Evolutionary conservation across 2,797 vertebrate genomes (phyloP), one percentile per base, ranked within the genome.

Genomic region (Rhadinocentrus ornatus): DNA sequence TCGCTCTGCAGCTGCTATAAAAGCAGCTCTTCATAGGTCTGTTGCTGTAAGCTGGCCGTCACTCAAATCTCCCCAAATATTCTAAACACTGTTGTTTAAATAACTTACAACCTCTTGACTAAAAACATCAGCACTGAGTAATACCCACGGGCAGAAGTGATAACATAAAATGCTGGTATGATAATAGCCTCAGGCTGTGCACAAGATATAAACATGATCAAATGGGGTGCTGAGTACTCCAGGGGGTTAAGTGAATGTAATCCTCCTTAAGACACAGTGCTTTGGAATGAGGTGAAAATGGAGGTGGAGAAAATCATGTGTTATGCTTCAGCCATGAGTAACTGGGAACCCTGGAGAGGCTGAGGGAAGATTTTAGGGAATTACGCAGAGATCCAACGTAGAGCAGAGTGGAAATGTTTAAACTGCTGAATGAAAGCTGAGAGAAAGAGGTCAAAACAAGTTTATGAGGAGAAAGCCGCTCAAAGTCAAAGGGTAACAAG

Each of bases 21-120:
- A 88, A 63, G 57, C 64, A 66, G 77, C 79, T 75, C 62, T 66
- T 12, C 60, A 2, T 41, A 63, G 69, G 63, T 69, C 32, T 32
- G 80, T 71, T 60, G 35, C 64, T 39, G 6, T 18, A 13, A 11
- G 60, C 58, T 11, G 37, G 62, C 79, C 74, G 83, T 77, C 74
- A 73, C 57, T 90, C 84, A 80, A 74, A 83, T 66, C 77, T 81
- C 56, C 22, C 37, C 34, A 74, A 80, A 80, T 77, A 84, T 88
- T 73, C 69, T 15, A 41, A 85, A 82, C 71, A 71, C 60, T 15
- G 50, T 20, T 85, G 85, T 89, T 86, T 88, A 75, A 90, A 89
- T 86, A 91, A 91, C 89, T 88, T 75, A 87, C 84, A 88, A 81
- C 78, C 87, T 71, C 81, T 77, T 5, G 29, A 71, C 67, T 87